Evolutionary conservation across 2,888 invertebrate species (phyloP), one percentile per base, ranked within the genome.

Genomic region (Galerucella calmariensis): DNA sequence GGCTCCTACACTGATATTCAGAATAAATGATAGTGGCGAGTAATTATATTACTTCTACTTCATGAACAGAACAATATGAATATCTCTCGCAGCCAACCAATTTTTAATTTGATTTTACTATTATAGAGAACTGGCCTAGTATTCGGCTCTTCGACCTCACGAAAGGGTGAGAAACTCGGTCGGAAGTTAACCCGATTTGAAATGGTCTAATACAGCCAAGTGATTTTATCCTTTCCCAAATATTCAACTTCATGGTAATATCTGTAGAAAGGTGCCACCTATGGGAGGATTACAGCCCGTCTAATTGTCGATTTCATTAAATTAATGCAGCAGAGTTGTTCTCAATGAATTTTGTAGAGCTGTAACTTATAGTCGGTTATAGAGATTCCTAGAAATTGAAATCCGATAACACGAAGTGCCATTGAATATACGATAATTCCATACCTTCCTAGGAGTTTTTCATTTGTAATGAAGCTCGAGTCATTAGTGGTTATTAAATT

Each of bases 291-390:
- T 63, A 63, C 63, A 56, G 24, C 63, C 61, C 48, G 51, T 69
- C 63, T 70, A 70, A 62, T 70, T 63, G 70, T 63, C 70, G 63
- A 70, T 70, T 70, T 70, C 70, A 70, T 63, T 70, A 63, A 70
- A 70, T 70, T 70, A 62, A 70, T 70, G 53, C 63, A 63, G 63
- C 35, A 63, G 70, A 63, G 16, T 70, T 70, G 63, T 53, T 63
- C 62, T 70, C 63, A 63, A 63, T 63, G 48, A 48, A 63, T 63
- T 63, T 51, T 62, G 69, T 6, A 27, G 41, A 51, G 63, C 63
- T 70, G 51, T 63, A 70, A 63, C 69, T 63, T 53, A 70, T 70
- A 62, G 48, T 48, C 27, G 59, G 16, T 20, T 41, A 35, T 20
- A 16, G 70, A 27, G 51, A 70, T 70, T 63, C 56, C n/a, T 63